These are phyloP conservation scores for Battus philenor DNA, from an alignment of 1,140 invertebrate species.

Conservation along the genomic window DNA sequence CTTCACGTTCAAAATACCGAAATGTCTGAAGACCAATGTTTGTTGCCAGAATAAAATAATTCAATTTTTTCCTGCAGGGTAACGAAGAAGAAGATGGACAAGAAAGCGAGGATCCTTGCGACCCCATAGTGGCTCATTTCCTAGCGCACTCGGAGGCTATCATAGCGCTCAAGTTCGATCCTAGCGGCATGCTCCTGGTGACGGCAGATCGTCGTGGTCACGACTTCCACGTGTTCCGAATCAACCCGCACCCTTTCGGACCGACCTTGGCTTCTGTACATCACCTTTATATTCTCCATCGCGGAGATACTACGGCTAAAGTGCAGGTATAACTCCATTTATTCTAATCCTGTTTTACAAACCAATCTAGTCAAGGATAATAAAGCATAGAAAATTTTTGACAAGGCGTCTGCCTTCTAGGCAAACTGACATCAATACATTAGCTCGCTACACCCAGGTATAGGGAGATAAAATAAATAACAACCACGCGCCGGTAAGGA, in stretches of 20 bases:
- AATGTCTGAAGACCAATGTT: no score
- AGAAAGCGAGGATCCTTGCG: constrained; percentile 74
- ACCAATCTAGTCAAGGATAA: no score
- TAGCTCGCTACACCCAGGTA: no score
- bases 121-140: constrained; percentile 94
- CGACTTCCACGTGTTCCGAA: constrained; percentile 96
- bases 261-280: constrained; percentile 93
- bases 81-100: constrained; percentile 77
- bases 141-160: constrained; percentile 94
- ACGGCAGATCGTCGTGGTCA: constrained; percentile 96
- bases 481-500: no score
- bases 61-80: constrained; percentile 45
- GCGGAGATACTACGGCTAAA: constrained; percentile 90
- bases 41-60: neutral
- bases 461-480: no score
- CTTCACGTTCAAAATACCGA: neutral
- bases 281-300: constrained; percentile 96
- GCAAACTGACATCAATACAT: no score
- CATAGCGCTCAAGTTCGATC: constrained; percentile 93
- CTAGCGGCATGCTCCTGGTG: constrained; percentile 92
- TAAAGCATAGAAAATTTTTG: no score
- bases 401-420: no score
- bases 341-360: no score
- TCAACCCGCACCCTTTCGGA: constrained; percentile 94
- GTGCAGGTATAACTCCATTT: constrained; percentile 76